A percentile compares a stretch with the other conserved stretches of the same genome.
Conservation (phyloP, 2,888 invertebrate species). For the Empis stercorea region DNA sequence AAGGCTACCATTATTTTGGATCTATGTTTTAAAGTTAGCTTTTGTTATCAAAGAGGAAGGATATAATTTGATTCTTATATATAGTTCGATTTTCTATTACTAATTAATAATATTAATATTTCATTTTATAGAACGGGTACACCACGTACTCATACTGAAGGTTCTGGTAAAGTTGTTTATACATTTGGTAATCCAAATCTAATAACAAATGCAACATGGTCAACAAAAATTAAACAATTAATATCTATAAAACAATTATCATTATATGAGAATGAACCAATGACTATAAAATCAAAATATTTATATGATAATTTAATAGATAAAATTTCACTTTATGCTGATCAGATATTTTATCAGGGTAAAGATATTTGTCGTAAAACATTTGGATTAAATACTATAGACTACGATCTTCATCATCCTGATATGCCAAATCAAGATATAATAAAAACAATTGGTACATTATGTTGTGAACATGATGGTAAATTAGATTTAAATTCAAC, state of each 20-base stretch:
- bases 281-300: slow-evolving; percentile 34
- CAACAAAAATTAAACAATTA: slow-evolving; percentile 18
- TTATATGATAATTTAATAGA: slow-evolving; percentile 31
- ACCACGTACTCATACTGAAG: slow-evolving; percentile 20
- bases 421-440: slow-evolving; percentile 25
- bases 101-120: too few relatives aligned
- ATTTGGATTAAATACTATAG: slow-evolving; percentile 22
- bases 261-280: slow-evolving; percentile 38
- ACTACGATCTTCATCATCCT: slow-evolving; percentile 28
- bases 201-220: slow-evolving; percentile 32
- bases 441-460: slow-evolving; percentile 49
- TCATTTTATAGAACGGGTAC: slow-evolving; percentile 11
- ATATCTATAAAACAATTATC: slow-evolving; percentile 38
- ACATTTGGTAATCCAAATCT: slow-evolving; percentile 45
- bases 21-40: too few relatives aligned
- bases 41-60: too few relatives aligned
- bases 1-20: too few relatives aligned
- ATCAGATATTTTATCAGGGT: slow-evolving; percentile 29
- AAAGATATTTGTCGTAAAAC: slow-evolving; percentile 27
- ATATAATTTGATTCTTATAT: too few relatives aligned
- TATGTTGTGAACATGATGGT: slow-evolving; percentile 60
- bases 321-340: slow-evolving; percentile 26
- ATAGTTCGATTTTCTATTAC: too few relatives aligned
- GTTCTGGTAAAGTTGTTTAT: slow-evolving; percentile 47
- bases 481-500: slow-evolving; percentile 58